Evolutionary conservation across 2,888 invertebrate genomes (phyloP), one percentile per base, ranked within the genome.

Genomic region (Ennomos fuscantarius): DNA sequence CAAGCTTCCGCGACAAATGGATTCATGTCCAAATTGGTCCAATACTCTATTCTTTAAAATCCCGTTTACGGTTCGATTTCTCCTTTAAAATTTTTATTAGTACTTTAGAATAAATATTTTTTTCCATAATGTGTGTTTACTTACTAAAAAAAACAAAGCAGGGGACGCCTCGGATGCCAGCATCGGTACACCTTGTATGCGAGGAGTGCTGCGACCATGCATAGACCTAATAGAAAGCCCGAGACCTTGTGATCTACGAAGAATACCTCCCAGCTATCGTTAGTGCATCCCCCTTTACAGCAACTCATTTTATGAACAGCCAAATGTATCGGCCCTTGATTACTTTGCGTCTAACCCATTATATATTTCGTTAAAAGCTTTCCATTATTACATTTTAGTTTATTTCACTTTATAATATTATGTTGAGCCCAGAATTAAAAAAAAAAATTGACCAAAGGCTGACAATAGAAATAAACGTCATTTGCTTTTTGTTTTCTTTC

Each of bases 101-200:
- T 40, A 9, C 3, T n/a, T n/a, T 31, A 35, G 11, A 43, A 47
- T 47, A 54, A 54, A 54, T 47, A 1, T 8, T 41, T 11, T 43
- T 43, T 48, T 10, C 10, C 10, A 43, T 8, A 13, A 32, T 34
- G 1, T 35, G 24, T 41, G 12, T 55, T 49, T 60, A 64, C 39
- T 40, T 47, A 53, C 43, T 45, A 59, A 33, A 46, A 50, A 55
- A 46, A 50, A 55, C 70, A 70, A 2, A 73, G 11, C 3, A 78
- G 41, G 11, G 61, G 60, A 9, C 69, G 68, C 15, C 76, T 65
- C 0, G 79, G 78, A 57, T 79, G 69, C 32, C 65, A 63, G 50
- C 83, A 83, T 52, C 74, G 69, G 54, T 63, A 81, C 6, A 86
- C 44, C 55, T 65, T 70, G 60, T 81, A 85, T 9, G 71, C 71